phyloP scores from a whole-genome alignment of 1,140 invertebrate species.

The Metaphire vulgaris region DNA sequence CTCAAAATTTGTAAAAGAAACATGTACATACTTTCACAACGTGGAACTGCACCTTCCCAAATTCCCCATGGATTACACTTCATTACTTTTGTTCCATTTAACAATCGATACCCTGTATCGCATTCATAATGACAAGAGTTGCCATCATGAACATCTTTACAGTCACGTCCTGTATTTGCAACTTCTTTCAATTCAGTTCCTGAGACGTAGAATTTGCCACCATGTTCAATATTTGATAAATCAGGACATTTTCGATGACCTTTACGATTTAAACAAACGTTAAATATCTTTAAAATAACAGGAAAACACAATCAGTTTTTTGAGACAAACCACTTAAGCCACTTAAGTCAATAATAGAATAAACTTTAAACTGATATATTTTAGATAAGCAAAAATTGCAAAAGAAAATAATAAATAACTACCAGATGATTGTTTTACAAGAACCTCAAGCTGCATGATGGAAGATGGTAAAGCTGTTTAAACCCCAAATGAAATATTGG shows the following conservation, averaged over 20 bases:
- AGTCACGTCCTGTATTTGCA: slow-evolving; percentile 29
- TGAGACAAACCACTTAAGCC: too few relatives aligned
- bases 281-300: too few relatives aligned
- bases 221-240: slow-evolving; percentile 32
- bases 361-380: background rate
- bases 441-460: too few relatives aligned
- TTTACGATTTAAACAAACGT: slow-evolving; percentile 13
- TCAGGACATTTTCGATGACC: slow-evolving; percentile 28
- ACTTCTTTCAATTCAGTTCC: slow-evolving; percentile 30
- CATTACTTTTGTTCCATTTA: slow-evolving; percentile 31
- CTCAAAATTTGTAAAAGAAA: background rate
- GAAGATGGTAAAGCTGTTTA: too few relatives aligned
- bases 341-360: background rate
- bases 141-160: slow-evolving; percentile 32
- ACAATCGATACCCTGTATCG: slow-evolving; percentile 34
- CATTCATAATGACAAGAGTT: slow-evolving; percentile 38
- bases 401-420: background rate
- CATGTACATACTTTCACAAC: slow-evolving; percentile 33
- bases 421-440: too few relatives aligned
- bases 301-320: too few relatives aligned
- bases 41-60: slow-evolving; percentile 34
- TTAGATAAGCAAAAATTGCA: background rate
- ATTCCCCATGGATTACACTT: slow-evolving; percentile 34
- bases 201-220: slow-evolving; percentile 33
- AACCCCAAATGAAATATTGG: too few relatives aligned